Base-by-base conservation (phyloP, 2,797 vertebrate genomes). In the Apogon hyalosoma region DNA sequence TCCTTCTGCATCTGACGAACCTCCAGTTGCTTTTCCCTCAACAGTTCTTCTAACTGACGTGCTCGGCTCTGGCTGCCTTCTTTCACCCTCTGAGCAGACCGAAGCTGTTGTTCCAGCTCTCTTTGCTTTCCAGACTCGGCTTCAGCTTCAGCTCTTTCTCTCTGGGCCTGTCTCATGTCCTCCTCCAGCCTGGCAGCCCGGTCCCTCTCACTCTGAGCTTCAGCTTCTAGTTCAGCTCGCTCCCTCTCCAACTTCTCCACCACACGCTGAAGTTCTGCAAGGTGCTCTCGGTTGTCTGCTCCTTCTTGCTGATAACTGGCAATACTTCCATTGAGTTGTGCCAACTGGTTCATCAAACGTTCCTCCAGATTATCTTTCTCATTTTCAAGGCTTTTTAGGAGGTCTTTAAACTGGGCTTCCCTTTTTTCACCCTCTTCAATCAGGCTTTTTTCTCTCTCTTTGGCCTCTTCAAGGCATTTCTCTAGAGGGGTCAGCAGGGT, bases 331-430 rank as follows among this genome's bases (percentile, higher is more conserved):
- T 99, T 99, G 54, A 99, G 95, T 87, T 98, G 96, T 43, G 98
- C 97, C 86, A 99, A 70, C 71, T 99, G 98, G 90, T 99, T 97
- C 98, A 99, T 99, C 39, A 99, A 92, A 63, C 95, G 92, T 80
- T 99, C 98, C 89, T 99, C 98, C 58, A 99, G 90, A 73, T 99
- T 97, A 63, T 99, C 98, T 61, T 98, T 99, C 81, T 99, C 97
- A 0, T 87, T 75, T 69, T 96, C 97, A 3, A 97, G 89, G 0
- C 92, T 89, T 48, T 73, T 89, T 40, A 92, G 90, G 58, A 95
- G 86, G 76, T 92, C 94, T 42, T 90, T 72, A 6, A 97, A 86
- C 53, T 95, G 94, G 0, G 81, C 87, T 56, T 94, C 92, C 38
- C 83, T 92, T 76, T 90, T 91, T 19, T 69, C 77, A 12, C 13